Evolutionary conservation across 2,888 invertebrate species (phyloP).

Genomic region (Eristalis tenax): DNA sequence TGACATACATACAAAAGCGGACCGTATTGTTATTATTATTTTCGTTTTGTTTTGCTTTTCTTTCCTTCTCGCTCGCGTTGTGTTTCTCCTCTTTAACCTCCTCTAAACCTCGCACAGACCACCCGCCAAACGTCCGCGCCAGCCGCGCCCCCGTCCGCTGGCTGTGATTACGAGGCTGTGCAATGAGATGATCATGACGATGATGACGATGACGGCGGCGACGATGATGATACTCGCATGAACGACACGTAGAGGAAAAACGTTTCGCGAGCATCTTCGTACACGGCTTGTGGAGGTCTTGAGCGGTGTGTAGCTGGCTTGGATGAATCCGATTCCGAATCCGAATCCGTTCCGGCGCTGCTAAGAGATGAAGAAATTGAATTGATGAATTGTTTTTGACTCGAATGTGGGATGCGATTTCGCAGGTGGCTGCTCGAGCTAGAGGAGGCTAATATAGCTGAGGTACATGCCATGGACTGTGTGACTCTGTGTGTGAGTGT

Average conservation of each 20-base stretch:
- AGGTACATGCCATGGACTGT: background rate
- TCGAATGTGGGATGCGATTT: slow-evolving; percentile 62
- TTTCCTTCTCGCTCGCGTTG: background rate
- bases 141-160: background rate
- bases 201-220: slow-evolving; percentile 11
- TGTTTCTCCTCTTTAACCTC: background rate
- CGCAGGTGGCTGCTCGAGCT: slow-evolving; percentile 60
- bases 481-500: too few relatives aligned
- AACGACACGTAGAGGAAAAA: slow-evolving; percentile 34
- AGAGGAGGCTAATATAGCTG: slow-evolving; percentile 51
- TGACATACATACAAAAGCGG: slow-evolving; percentile 62
- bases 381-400: slow-evolving; percentile 69
- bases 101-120: background rate
- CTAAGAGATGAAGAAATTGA: slow-evolving; percentile 65
- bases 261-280: slow-evolving; percentile 48
- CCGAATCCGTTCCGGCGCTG: slow-evolving; percentile 12
- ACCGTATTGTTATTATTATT: slow-evolving; percentile 66
- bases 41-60: slow-evolving; percentile 2
- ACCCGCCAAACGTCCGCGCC: background rate
- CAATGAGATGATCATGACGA: slow-evolving; percentile 34
- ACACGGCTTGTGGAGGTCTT: background rate
- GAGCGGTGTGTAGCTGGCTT: slow-evolving; percentile 7
- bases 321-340: background rate
- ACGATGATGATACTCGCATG: slow-evolving; percentile 8
- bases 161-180: slow-evolving; percentile 49